phyloP scores from a whole-genome alignment of 2,113 vertebrate genomes.

The Microcebus lehilahytsara region DNA sequence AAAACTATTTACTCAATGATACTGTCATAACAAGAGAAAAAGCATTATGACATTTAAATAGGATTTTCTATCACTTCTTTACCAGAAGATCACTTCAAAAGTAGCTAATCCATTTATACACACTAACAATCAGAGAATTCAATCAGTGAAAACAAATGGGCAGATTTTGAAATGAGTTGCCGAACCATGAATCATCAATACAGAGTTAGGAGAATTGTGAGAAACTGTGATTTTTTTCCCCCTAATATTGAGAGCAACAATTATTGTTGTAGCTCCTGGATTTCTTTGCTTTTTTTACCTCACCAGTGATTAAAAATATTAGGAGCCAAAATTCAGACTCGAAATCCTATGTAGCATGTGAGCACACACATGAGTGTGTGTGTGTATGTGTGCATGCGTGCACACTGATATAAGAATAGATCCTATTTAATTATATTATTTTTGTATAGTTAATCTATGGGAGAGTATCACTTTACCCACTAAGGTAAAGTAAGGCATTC shows the following conservation, averaged over 20 bases:
- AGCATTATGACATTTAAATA: constrained; percentile 77
- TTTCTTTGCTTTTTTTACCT: constrained; percentile 64
- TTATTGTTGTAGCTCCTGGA: constrained; percentile 66
- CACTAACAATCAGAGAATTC: constrained; percentile 82
- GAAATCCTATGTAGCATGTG: background rate
- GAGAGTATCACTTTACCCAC: constrained; percentile 3
- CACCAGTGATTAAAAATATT: constrained; percentile 53
- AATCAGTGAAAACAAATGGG: constrained; percentile 78
- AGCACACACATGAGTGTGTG: no score
- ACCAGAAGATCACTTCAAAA: constrained; percentile 79
- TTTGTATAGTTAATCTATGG: constrained; percentile 26
- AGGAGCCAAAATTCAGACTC: constrained; percentile 72
- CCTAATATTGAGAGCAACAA: constrained; percentile 40
- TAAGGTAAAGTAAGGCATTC: constrained; percentile 65
- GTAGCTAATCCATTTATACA: constrained; percentile 77
- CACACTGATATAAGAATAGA: constrained; percentile 32
- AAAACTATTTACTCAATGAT: constrained; percentile 84
- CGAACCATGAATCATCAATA: constrained; percentile 73
- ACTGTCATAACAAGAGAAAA: constrained; percentile 82
- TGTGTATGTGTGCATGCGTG: background rate
- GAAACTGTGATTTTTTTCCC: constrained; percentile 60
- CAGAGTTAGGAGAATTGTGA: constrained; percentile 62
- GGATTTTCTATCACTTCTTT: constrained; percentile 80
- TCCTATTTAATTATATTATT: constrained; percentile 67
- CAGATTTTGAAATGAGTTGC: constrained; percentile 76